Percentiles rank a stretch among this genome's conserved stretches.
Evolutionary conservation across 2,797 vertebrate genomes (phyloP).

Genomic region (Anguilla pacifica): DNA sequence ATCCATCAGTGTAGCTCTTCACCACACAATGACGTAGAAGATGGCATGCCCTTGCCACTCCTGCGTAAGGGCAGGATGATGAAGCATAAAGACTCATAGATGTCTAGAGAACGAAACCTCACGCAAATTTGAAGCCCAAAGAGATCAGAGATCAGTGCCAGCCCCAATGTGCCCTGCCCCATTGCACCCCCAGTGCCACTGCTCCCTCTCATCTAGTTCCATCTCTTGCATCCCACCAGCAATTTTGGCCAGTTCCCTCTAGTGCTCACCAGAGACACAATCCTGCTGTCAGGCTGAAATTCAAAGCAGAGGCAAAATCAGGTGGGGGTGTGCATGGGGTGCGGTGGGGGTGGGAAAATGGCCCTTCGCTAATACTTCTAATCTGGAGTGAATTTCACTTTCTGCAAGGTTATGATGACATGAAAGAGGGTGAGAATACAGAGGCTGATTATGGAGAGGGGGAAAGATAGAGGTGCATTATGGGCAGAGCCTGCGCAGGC

Average conservation of each 20-base stretch:
- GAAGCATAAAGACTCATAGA: neutral
- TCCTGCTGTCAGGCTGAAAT: neutral
- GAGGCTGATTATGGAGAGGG: slow-evolving; percentile 15
- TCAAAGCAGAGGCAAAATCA: neutral
- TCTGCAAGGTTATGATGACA: slow-evolving; percentile 12
- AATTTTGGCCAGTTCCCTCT: neutral
- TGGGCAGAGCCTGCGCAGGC: neutral
- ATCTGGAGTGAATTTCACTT: neutral
- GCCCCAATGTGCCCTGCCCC: neutral
- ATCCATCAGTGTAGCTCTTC: neutral
- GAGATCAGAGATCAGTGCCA: neutral
- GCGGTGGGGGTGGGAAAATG: neutral
- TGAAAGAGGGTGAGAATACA: slow-evolving; percentile 13
- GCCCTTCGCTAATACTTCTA: slow-evolving; percentile 10
- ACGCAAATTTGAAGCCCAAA: neutral
- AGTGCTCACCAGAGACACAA: neutral
- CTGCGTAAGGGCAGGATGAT: neutral
- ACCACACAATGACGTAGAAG: neutral
- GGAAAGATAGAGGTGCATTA: slow-evolving; percentile 3
- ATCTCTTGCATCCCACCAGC: neutral
- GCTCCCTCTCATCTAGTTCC: neutral
- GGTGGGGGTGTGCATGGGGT: no score
- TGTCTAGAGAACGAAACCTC: neutral
- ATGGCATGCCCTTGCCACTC: neutral
- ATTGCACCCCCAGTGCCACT: neutral